phyloP scores from a whole-genome alignment of 2,888 invertebrate genomes.

The Serrognathus titanus region DNA sequence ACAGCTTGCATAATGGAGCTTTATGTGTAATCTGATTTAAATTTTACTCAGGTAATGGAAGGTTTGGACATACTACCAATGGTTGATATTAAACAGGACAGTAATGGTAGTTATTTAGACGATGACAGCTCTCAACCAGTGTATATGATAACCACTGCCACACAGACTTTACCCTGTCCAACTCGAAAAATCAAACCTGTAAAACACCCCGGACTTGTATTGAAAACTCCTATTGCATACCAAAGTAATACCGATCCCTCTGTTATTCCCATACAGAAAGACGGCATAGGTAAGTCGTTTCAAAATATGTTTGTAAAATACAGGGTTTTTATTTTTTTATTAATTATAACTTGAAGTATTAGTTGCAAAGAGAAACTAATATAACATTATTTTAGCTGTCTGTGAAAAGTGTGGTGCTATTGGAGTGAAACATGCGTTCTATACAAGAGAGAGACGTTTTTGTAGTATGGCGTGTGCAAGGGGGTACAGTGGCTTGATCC shows the following conservation, averaged over 20 bases:
- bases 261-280: conserved; percentile 82
- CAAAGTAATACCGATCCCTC: conserved; percentile 78
- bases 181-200: conserved; percentile 69
- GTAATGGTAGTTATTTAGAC: conserved; percentile 51
- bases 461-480: conserved; percentile 79
- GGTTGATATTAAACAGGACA: conserved; percentile 46
- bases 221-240: conserved; percentile 76
- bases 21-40: conserved; percentile 8
- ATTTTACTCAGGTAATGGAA: conserved; percentile 42
- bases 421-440: conserved; percentile 83
- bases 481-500: conserved; percentile 49
- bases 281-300: conserved; percentile 73
- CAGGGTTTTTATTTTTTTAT: not conserved
- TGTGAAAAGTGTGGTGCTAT: conserved; percentile 83
- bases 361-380: not conserved
- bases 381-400: conserved; percentile 57
- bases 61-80: conserved; percentile 47
- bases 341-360: not conserved
- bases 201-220: conserved; percentile 68
- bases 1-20: not conserved
- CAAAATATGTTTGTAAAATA: not conserved
- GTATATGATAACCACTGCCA: conserved; percentile 54
- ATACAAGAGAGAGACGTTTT: conserved; percentile 76
- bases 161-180: conserved; percentile 54
- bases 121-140: conserved; percentile 48